Conservation (phyloP, 2,113 vertebrate genomes). For the Ophiodon elongatus region DNA sequence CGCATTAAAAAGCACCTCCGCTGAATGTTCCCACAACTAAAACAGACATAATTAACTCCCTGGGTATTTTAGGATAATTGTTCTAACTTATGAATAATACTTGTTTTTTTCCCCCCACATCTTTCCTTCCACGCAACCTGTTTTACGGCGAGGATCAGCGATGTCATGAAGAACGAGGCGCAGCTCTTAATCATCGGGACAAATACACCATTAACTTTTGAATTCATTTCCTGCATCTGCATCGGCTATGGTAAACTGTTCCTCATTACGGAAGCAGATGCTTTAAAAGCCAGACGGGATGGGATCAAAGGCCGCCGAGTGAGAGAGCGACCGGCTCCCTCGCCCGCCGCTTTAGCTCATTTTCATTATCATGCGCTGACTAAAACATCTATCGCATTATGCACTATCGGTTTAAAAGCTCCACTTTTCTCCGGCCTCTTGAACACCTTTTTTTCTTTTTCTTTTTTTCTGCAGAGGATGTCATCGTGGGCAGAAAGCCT, state of each 20-base stretch:
- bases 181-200: conserved; percentile 83
- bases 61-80: conserved; percentile 70
- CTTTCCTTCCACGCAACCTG: conserved; percentile 45
- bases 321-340: conserved; percentile 63
- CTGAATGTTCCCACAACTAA: conserved; percentile 58
- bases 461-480: conserved; percentile 32
- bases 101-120: not conserved
- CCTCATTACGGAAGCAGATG: conserved; percentile 83
- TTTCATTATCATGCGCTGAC: conserved; percentile 77
- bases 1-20: conserved; percentile 53
- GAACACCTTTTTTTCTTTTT: conserved; percentile 47
- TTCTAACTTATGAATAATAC: conserved; percentile 72
- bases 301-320: conserved; percentile 79
- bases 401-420: conserved; percentile 82
- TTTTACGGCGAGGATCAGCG: conserved; percentile 75
- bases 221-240: conserved; percentile 80
- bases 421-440: conserved; percentile 55
- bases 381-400: conserved; percentile 77
- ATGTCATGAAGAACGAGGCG: conserved; percentile 74
- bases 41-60: conserved; percentile 71
- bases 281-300: conserved; percentile 79
- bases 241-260: conserved; percentile 80
- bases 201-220: conserved; percentile 84
- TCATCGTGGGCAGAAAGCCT: conserved; percentile 47
- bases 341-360: conserved; percentile 70